Evolutionary conservation across 2,113 vertebrate genomes (phyloP).

Genomic region (Misgurnus anguillicaudatus): DNA sequence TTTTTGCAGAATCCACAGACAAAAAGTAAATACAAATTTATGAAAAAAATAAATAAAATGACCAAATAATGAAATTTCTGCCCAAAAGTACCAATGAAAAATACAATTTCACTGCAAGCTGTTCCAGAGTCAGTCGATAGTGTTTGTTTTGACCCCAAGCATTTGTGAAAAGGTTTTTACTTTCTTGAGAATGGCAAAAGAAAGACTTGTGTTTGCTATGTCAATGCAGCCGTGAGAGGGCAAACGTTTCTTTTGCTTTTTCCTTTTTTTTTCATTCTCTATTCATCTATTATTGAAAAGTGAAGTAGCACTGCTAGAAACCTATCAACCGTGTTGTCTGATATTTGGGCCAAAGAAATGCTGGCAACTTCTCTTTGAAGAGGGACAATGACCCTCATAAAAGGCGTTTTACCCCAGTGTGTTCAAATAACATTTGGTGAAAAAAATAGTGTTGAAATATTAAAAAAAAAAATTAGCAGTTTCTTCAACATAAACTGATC

Average conservation of each 20-base stretch:
- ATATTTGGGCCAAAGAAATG: conserved; percentile 59
- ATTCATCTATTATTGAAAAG: conserved; percentile 32
- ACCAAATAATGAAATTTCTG: no score
- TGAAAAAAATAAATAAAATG: no score
- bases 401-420: conserved; percentile 49
- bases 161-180: conserved; percentile 14
- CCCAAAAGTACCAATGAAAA: background rate
- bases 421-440: background rate
- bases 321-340: background rate
- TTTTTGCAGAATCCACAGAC: no score
- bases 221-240: conserved; percentile 10
- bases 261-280: background rate
- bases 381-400: conserved; percentile 70
- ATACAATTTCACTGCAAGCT: background rate
- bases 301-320: background rate
- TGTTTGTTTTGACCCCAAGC: conserved; percentile 3
- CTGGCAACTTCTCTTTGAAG: conserved; percentile 62
- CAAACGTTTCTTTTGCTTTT: conserved; percentile 37
- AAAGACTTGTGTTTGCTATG: conserved; percentile 25
- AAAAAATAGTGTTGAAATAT: background rate
- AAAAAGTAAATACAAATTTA: no score
- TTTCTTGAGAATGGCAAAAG: conserved; percentile 10
- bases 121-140: background rate
- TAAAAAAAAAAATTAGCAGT: background rate
- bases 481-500: background rate